A percentile compares a stretch with the other conserved stretches of the same genome.
These are phyloP conservation scores for Microhierax caerulescens DNA, from an alignment of 2,797 vertebrate species.

Conservation along the genomic window DNA sequence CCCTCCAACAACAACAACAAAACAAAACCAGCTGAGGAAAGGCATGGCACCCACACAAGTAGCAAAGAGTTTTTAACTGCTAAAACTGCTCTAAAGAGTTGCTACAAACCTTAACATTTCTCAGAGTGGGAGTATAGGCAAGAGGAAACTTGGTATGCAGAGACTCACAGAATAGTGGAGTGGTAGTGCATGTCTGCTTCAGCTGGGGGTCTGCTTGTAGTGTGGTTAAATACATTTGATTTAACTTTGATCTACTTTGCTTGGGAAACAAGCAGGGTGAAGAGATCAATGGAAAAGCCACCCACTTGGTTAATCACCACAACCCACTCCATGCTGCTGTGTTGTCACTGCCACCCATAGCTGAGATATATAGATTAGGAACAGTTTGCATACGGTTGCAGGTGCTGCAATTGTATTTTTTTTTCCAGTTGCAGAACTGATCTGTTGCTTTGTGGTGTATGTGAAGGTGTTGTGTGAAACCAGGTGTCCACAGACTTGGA, in stretches of 20 bases:
- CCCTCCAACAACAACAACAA: background rate
- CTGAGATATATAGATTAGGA: slow-evolving; percentile 17
- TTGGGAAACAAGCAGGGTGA: slow-evolving; percentile 33
- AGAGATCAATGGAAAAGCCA: slow-evolving; percentile 12
- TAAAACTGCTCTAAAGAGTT: background rate
- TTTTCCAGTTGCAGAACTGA: slow-evolving; percentile 12
- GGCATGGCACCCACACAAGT: background rate
- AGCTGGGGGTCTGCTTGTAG: background rate
- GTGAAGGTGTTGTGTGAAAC: background rate
- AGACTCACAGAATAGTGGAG: background rate
- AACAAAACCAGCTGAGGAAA: background rate
- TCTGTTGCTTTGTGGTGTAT: background rate
- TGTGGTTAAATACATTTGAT: background rate
- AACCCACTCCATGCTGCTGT: background rate
- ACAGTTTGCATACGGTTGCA: slow-evolving; percentile 15
- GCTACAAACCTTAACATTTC: background rate
- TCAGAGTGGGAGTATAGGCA: background rate
- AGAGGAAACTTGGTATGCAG: background rate
- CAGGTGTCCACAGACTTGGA: background rate
- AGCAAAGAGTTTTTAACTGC: too few relatives aligned
- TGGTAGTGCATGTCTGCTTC: background rate
- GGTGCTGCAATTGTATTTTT: slow-evolving; percentile 6
- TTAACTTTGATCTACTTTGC: slow-evolving; percentile 13
- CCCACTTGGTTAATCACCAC: background rate
- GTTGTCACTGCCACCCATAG: background rate